Evolutionary conservation across 2,797 vertebrate genomes (phyloP).

Genomic region (Otolemur crassicaudatus): DNA sequence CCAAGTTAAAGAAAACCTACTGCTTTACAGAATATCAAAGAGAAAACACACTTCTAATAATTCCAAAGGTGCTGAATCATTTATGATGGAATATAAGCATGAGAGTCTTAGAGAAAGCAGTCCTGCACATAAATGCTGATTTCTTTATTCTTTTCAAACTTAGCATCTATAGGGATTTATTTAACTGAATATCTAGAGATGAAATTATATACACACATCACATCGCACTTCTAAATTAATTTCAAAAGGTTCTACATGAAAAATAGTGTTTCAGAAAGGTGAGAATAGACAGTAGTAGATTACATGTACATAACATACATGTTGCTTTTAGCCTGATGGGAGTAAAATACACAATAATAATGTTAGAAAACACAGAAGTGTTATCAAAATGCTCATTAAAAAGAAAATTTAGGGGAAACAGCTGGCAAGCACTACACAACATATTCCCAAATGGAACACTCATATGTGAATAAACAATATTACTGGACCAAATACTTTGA

Average conservation of each 20-base stretch:
- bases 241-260: background rate
- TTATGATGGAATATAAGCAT: slow-evolving; percentile 7
- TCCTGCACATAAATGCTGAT: background rate
- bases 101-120: background rate
- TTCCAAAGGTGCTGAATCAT: background rate
- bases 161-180: background rate
- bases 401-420: slow-evolving; percentile 24
- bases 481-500: slow-evolving; percentile 6
- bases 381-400: slow-evolving; percentile 51
- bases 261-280: background rate
- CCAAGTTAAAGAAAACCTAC: background rate
- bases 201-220: background rate
- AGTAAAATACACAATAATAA: background rate
- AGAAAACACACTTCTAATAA: background rate
- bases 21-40: background rate
- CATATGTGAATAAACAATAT: slow-evolving; percentile 47
- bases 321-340: background rate
- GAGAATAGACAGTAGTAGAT: background rate
- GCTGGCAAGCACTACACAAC: background rate
- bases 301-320: background rate
- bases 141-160: background rate
- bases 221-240: background rate
- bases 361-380: background rate
- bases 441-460: background rate
- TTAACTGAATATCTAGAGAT: background rate